Evolutionary conservation across 2,888 invertebrate genomes (phyloP).

Genomic region (Nycteola revayana): DNA sequence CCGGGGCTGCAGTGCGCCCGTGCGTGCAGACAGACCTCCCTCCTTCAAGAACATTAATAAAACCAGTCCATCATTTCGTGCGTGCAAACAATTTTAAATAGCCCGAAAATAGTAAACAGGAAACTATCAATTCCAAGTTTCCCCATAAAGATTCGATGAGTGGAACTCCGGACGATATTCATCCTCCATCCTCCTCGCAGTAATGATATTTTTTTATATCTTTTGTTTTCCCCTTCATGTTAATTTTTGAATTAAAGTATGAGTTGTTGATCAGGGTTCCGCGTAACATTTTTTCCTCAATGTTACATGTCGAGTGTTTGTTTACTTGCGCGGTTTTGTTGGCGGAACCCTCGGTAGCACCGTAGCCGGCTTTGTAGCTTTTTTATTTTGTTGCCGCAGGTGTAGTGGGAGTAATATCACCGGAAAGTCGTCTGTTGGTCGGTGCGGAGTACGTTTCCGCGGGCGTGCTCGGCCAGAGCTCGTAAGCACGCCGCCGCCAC

Average conservation of each 20-base stretch:
- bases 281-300: constrained; percentile 36
- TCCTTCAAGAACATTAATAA: constrained; percentile 55
- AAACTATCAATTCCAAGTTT: constrained; percentile 74
- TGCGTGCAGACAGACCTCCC: constrained; percentile 64
- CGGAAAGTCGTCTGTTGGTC: constrained; percentile 84
- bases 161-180: constrained; percentile 53
- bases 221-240: constrained; percentile 52
- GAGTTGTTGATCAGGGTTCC: constrained; percentile 40
- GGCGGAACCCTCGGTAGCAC: constrained; percentile 53
- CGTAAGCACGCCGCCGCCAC: constrained; percentile 54
- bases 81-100: constrained; percentile 71
- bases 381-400: constrained; percentile 82
- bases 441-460: constrained; percentile 83
- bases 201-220: constrained; percentile 49
- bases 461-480: constrained; percentile 77
- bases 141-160: constrained; percentile 70
- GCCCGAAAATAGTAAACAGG: constrained; percentile 67
- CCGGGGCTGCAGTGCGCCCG: constrained; percentile 37
- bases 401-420: constrained; percentile 84
- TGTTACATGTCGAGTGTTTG: constrained; percentile 50
- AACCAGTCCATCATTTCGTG: constrained; percentile 60
- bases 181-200: constrained; percentile 50
- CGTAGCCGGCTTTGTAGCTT: constrained; percentile 75
- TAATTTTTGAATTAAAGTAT: constrained; percentile 49
- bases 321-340: constrained; percentile 59